Evolutionary conservation across 2,797 vertebrate genomes (phyloP), one percentile per base, ranked within the genome.

Genomic region (Gallinago stenura): DNA sequence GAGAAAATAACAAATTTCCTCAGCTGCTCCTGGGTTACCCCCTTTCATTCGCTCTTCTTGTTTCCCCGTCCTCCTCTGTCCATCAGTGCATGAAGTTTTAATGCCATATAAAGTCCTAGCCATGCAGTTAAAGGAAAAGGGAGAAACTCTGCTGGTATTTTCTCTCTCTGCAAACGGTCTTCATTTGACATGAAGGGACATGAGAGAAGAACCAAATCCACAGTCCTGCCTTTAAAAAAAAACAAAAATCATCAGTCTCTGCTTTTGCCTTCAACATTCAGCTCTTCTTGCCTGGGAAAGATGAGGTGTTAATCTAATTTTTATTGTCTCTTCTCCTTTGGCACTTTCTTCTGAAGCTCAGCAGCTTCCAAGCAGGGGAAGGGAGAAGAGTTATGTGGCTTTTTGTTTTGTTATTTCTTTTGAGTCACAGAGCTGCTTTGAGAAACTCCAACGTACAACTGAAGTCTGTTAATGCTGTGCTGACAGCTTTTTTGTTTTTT

Each of bases 81-180:
- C 98, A 98, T 98, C 97, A 98, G 97, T 98, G 97, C 98, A 98
- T 98, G 99, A 98, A 98, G 96, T 98, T 95, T 98, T 98, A 98
- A 98, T 98, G 98, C 98, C 98, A 98, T 98, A 98, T 96, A 96
- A 95, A 98, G 97, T 96, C 96, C 97, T 97, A 98, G 97, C 97
- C 97, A 94, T 97, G 97, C 98, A 97, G 97, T 95, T 96, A 98
- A 98, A 98, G 96, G 96, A 98, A 97, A 98, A 97, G 97, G 97
- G 97, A 98, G 97, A 95, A 97, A 82, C 97, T 91, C 96, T 97
- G 97, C 97, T 98, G 97, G 95, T 98, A 97, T 98, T 97, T 98
- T 97, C 97, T 98, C 94, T 97, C 98, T 98, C 97, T 97, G 96
- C 98, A 98, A 98, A 98, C 51, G 10, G 96, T 97, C 96, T 97